Base-by-base conservation (phyloP, 2,113 vertebrate genomes). In the Castor canadensis region DNA sequence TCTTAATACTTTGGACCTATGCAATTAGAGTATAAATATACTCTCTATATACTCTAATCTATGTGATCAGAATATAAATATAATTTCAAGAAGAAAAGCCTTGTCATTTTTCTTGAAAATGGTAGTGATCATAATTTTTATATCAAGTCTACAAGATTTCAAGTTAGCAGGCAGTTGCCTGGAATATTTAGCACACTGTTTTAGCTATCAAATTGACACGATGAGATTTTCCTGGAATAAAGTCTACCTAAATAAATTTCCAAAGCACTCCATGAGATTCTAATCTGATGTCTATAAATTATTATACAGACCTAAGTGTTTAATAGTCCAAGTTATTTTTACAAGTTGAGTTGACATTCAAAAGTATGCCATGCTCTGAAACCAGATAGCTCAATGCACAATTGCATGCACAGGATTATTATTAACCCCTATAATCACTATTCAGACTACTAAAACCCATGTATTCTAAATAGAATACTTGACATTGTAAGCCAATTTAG, bases 211-310 rank as follows among this genome's bases (percentile, higher is more conserved):
- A 88, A 94, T 32, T 95, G 90, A 87, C 91, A 94, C 89, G 85
- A 96, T 95, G 94, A 96, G 64, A 97, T 96, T 97, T 98, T 96
- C 97, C 96, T 98, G 97, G 97, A 97, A 96, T 89, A 93, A 97
- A 92, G 38, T 94, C 94, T 83, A 69, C 86, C 47, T 86, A 95
- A 93, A 96, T 85, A 95, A 85, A 96, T 96, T 97, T 98, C 96
- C 96, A 95, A 96, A 95, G 88, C 62, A 91, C 82, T 91, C 82
- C 52, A 52, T 97, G 96, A 77, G 91, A 95, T 97, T 97, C 77
- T 98, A 96, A 97, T 97, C 91, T 95, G 82, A 82, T 95, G 91
- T 86, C 91, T 96, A 93, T 97, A 97, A 98, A 97, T 97, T 95
- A 96, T 95, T 96, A 96, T 91, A 96, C 94, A 98, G 96, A 94